Percentiles rank a stretch among this genome's conserved stretches.
phyloP scores from a whole-genome alignment of 2,113 vertebrate genomes.

The Erinaceus europaeus region DNA sequence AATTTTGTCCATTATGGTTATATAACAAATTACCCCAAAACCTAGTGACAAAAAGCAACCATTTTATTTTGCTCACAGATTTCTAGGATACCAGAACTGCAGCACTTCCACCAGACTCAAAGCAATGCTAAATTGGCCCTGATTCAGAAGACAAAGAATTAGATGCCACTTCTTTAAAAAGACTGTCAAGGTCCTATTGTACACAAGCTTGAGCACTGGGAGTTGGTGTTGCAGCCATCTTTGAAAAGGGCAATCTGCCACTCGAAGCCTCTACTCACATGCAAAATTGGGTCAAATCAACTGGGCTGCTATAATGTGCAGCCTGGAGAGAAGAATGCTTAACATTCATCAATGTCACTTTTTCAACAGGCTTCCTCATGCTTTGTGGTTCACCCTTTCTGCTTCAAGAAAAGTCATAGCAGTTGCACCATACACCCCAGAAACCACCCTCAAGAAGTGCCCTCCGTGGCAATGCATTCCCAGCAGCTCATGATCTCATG shows the following conservation, averaged over 20 bases:
- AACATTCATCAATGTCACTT: constrained; percentile 54
- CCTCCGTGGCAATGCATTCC: not conserved
- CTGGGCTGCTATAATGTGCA: not conserved
- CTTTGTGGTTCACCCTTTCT: not conserved
- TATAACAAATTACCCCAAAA: not conserved
- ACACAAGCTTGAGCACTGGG: not conserved
- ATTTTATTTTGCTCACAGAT: not conserved
- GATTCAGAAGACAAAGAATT: not conserved
- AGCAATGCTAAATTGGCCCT: not conserved
- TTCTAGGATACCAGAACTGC: not conserved
- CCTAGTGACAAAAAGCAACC: not conserved
- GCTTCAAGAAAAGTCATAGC: not conserved
- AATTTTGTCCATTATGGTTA: not conserved
- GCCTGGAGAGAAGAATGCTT: constrained; percentile 22
- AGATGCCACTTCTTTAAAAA: not conserved
- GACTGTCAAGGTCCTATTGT: not conserved
- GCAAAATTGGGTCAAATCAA: constrained; percentile 8
- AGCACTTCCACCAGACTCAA: not conserved
- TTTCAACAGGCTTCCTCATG: constrained; percentile 25
- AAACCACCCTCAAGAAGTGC: not conserved
- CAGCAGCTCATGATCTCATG: not conserved
- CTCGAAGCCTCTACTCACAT: not conserved
- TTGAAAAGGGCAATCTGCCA: constrained; percentile 43
- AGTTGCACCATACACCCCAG: not conserved
- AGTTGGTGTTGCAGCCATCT: not conserved